Evolutionary conservation across 2,113 vertebrate species (phyloP).

Genomic region (Opisthocomus hoazin): DNA sequence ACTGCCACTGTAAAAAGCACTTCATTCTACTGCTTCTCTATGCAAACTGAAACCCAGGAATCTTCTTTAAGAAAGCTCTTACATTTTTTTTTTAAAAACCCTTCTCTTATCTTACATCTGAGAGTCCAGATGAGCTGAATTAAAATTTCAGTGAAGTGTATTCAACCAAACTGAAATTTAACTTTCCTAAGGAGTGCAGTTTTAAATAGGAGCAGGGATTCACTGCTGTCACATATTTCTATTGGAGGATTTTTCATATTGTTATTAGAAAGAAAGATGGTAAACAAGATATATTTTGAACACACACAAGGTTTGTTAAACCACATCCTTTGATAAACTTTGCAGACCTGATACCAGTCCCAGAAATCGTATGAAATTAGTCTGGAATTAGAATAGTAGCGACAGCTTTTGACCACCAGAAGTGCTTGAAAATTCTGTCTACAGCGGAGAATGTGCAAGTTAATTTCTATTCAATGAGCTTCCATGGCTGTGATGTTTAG

Average conservation of each 20-base stretch:
- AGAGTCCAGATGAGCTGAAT: neutral
- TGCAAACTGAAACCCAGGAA: neutral
- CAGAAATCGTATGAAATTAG: neutral
- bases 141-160: neutral
- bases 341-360: neutral
- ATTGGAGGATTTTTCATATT: neutral
- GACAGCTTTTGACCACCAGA: neutral
- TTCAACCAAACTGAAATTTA: neutral
- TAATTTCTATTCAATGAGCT: neutral
- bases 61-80: neutral
- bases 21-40: fast-evolving
- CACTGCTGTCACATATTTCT: neutral
- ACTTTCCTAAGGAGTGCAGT: neutral
- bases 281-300: neutral
- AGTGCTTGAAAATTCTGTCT: neutral
- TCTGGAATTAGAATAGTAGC: neutral
- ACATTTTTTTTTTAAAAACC: neutral
- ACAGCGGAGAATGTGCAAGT: neutral
- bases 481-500: neutral
- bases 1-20: neutral
- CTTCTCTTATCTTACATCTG: neutral
- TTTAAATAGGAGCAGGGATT: neutral
- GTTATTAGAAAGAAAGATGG: neutral
- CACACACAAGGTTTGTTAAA: neutral
- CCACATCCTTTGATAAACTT: neutral